Conservation (phyloP, 2,888 invertebrate species). For the Drosophila leonis region DNA sequence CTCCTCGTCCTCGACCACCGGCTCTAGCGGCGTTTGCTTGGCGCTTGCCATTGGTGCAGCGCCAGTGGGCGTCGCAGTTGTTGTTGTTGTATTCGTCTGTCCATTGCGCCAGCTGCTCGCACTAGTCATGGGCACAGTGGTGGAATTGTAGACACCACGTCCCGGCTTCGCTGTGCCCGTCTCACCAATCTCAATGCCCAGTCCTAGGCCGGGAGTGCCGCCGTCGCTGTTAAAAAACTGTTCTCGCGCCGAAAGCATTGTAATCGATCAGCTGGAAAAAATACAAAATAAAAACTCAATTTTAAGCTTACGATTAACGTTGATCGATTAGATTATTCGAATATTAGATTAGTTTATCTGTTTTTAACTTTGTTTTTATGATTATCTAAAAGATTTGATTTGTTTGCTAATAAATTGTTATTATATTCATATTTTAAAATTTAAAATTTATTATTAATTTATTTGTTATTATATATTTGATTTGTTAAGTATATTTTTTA, state of each 20-base stretch:
- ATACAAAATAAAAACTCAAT: background rate
- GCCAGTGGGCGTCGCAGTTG: slow-evolving; percentile 14
- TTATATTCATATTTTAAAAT: background rate
- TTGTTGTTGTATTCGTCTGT: slow-evolving; percentile 33
- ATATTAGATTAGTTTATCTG: background rate
- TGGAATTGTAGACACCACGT: slow-evolving; percentile 76
- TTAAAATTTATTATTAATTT: background rate
- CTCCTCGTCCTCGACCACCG: slow-evolving; percentile 59
- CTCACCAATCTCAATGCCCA: slow-evolving; percentile 75
- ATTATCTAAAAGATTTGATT: background rate
- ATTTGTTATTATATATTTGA: background rate
- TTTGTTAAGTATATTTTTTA: background rate
- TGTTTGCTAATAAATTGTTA: background rate
- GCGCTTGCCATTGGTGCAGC: background rate
- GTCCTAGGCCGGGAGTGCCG: slow-evolving; percentile 64
- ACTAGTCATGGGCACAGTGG: slow-evolving; percentile 73
- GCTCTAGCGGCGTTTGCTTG: slow-evolving; percentile 49
- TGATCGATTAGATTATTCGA: background rate
- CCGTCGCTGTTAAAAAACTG: slow-evolving; percentile 73
- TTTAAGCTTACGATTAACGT: background rate
- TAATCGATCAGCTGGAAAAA: slow-evolving; percentile 52
- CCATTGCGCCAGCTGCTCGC: slow-evolving; percentile 58
- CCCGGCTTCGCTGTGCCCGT: slow-evolving; percentile 39
- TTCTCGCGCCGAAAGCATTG: slow-evolving; percentile 78
- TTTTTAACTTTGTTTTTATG: background rate